A percentile compares a stretch with the other conserved stretches of the same genome.
These are phyloP conservation scores for Chaenocephalus aceratus DNA, from an alignment of 2,113 vertebrate genomes.

Conservation along the genomic window DNA sequence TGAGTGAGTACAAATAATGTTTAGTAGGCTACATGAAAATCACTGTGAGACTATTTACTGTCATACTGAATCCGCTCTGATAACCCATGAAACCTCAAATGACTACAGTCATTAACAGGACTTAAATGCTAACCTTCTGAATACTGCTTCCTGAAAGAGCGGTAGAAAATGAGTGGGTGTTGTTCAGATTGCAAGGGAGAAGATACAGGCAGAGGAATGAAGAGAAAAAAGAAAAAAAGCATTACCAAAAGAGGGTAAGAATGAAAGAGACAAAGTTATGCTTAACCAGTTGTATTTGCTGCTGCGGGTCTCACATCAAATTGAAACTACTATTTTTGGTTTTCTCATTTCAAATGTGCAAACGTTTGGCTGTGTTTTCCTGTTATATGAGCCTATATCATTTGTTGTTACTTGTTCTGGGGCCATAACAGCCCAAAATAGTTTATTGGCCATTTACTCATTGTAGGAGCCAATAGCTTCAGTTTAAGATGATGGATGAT, in stretches of 20 bases:
- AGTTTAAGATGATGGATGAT: slow-evolving; percentile 66
- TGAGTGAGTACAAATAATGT: slow-evolving; percentile 51
- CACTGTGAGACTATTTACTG: slow-evolving; percentile 47
- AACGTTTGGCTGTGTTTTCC: slow-evolving; percentile 36
- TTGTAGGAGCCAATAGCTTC: slow-evolving; percentile 41
- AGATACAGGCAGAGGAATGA: neutral
- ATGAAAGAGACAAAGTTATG: slow-evolving; percentile 6
- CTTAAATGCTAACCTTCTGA: slow-evolving; percentile 41
- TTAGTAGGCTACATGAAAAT: slow-evolving; percentile 51
- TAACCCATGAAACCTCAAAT: slow-evolving; percentile 33
- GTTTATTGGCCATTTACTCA: slow-evolving; percentile 35
- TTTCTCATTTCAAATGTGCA: slow-evolving; percentile 46
- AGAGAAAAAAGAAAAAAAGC: neutral
- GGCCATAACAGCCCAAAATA: slow-evolving; percentile 44
- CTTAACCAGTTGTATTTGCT: slow-evolving; percentile 35
- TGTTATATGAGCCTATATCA: slow-evolving; percentile 4
- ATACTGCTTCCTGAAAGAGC: slow-evolving; percentile 24
- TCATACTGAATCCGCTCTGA: slow-evolving; percentile 35
- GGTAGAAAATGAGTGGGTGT: neutral
- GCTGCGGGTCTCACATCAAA: slow-evolving; percentile 19
- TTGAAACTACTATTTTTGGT: slow-evolving; percentile 52
- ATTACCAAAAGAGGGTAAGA: neutral
- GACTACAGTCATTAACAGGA: slow-evolving; percentile 47
- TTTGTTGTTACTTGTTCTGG: slow-evolving; percentile 32
- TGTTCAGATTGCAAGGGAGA: neutral